Evolutionary conservation across 2,113 vertebrate genomes (phyloP).

Genomic region (Engraulis encrasicolus): DNA sequence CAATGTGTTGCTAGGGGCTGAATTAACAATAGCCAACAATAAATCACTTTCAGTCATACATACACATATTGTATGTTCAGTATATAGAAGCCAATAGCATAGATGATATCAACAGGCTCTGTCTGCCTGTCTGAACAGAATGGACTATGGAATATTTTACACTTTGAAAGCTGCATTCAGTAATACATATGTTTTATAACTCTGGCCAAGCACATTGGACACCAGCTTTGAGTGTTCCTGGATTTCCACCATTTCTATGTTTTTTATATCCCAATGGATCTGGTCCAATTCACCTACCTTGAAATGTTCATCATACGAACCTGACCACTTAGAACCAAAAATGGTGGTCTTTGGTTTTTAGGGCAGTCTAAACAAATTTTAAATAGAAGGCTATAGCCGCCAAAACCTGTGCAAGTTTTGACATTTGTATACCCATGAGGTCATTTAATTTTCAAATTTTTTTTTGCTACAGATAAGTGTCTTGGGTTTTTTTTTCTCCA

Average conservation of each 20-base stretch:
- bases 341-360: too few species aligned
- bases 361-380: too few species aligned
- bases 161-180: neutral
- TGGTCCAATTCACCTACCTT: neutral
- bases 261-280: neutral
- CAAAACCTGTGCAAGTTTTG: too few species aligned
- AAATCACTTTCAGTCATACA: neutral
- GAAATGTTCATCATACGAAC: too few species aligned
- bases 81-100: neutral
- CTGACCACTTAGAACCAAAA: too few species aligned
- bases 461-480: too few species aligned
- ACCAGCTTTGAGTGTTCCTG: neutral
- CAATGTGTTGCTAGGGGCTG: neutral
- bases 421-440: too few species aligned
- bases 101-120: too few species aligned
- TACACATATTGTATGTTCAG: neutral
- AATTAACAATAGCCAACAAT: neutral
- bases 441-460: too few species aligned
- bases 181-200: neutral
- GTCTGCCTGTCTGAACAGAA: too few species aligned
- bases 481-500: neutral
- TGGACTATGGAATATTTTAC: too few species aligned
- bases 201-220: neutral
- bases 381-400: too few species aligned
- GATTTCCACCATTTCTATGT: neutral